Base-by-base conservation (phyloP, 2,888 invertebrate species). In the Drosophila testacea region DNA sequence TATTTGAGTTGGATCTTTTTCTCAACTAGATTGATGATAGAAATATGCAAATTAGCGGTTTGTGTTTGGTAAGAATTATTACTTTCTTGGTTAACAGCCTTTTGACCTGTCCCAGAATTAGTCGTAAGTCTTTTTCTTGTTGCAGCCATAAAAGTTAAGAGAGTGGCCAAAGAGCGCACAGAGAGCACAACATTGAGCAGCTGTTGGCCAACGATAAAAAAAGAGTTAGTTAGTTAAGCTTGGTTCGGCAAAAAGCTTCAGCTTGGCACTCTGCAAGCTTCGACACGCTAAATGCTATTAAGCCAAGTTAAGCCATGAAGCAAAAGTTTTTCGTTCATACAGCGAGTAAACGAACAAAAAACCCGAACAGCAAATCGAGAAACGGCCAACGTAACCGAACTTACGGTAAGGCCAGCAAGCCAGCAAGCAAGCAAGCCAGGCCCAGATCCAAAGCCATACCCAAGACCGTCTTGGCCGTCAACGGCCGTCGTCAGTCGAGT, bases 401-500 rank as follows among this genome's bases (percentile, higher is more conserved):
- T 83, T 88, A 87, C 88, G 82, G 79, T 81, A 79, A 79, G 80
- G 75, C 66, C 72, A 71, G 73, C 61, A 36, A 50, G 36, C 36
- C 34, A 50, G 36, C 5, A 6, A 50, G 36, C 36, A 22, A 50
- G 36, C 5, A 6, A 48, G 73, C 66, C 70, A 70, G 73, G 1
- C 30, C 71, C 28, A 57, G 46, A 27, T 34, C 52, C 54, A 62
- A 65, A 67, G 70, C 63, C 64, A 70, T 67, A 54, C 61, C 79
- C 85, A 71, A 79, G 70, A 79, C 69, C 61, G 73, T 81, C 69
- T 75, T 81, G 69, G 72, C 77, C 73, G 56, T 69, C 71, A 71
- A 60, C 66, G 64, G 47, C 44, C 67, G 79, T 69, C 72, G 78
- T 92, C 90, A 92, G 92, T 92, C 92, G 91, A 90, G 91, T 92